These are phyloP conservation scores for Agonopterix alstromeriana DNA, from an alignment of 2,888 invertebrate species.

Conservation along the genomic window DNA sequence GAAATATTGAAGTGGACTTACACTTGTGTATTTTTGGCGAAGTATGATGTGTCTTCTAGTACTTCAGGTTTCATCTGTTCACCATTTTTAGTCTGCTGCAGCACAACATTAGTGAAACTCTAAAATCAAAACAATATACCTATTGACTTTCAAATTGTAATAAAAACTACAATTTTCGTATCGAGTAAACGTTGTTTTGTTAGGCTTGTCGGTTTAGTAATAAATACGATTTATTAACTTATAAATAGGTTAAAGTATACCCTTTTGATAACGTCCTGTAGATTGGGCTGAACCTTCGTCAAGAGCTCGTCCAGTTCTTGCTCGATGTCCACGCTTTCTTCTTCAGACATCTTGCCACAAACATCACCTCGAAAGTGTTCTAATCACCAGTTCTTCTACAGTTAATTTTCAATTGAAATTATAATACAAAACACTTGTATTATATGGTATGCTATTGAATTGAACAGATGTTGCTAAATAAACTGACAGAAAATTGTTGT, in stretches of 20 bases:
- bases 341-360: constrained; percentile 46
- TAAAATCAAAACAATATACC: constrained; percentile 25
- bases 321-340: constrained; percentile 59
- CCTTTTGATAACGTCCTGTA: constrained; percentile 78
- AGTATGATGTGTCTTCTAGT: constrained; percentile 72
- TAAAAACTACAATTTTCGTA: not conserved
- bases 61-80: constrained; percentile 60
- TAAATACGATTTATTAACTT: constrained; percentile 1
- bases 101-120: constrained; percentile 78
- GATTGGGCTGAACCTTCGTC: constrained; percentile 68
- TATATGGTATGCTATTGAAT: too few relatives aligned
- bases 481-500: constrained; percentile 24
- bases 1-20: constrained; percentile 39
- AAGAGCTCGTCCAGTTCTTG: constrained; percentile 67
- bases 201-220: not conserved
- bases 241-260: constrained; percentile 46
- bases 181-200: not conserved
- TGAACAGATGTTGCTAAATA: constrained; percentile 9
- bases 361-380: constrained; percentile 27
- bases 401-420: constrained; percentile 9
- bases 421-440: constrained; percentile 16
- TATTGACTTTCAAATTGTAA: not conserved
- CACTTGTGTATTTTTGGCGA: constrained; percentile 76
- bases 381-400: constrained; percentile 8
- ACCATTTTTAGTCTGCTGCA: constrained; percentile 68